These are phyloP conservation scores for Exaiptasia diaphana DNA, from an alignment of 64 coral and sea anemone species.

Conservation along the genomic window DNA sequence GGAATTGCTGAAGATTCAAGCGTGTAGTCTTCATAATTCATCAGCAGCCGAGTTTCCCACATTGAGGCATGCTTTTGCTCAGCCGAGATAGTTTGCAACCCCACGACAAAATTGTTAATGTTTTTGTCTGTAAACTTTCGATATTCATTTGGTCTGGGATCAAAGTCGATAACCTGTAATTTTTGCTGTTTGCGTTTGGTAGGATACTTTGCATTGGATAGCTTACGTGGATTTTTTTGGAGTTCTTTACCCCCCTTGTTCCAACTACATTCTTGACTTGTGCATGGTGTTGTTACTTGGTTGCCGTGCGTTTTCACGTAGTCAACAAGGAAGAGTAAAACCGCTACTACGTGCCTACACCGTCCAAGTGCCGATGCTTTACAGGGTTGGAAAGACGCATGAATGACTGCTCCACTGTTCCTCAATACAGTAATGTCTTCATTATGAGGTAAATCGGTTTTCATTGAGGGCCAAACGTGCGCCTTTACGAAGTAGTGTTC, in stretches of 20 bases:
- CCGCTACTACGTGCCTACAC: constrained; percentile 60
- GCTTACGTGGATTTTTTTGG: constrained; percentile 36
- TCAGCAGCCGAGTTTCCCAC: constrained; percentile 46
- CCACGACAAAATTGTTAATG: constrained; percentile 22
- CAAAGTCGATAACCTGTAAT: constrained; percentile 43
- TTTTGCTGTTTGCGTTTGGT: constrained; percentile 27
- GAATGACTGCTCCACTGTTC: constrained; percentile 59
- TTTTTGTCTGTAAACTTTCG: constrained; percentile 8
- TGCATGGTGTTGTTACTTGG: constrained; percentile 36
- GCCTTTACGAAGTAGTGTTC: constrained; percentile 48
- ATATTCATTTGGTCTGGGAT: constrained; percentile 34
- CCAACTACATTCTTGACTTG: constrained; percentile 60
- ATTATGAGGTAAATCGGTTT: constrained; percentile 33
- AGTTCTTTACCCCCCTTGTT: constrained; percentile 63
- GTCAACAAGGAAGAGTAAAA: constrained; percentile 28
- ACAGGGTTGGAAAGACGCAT: constrained; percentile 56
- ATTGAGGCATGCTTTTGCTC: constrained; percentile 15
- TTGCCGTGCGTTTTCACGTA: constrained; percentile 23
- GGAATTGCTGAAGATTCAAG: neutral
- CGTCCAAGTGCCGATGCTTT: constrained; percentile 32
- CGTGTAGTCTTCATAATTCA: constrained; percentile 32
- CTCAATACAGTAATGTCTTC: constrained; percentile 15
- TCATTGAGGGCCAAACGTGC: constrained; percentile 56
- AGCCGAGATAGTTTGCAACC: constrained; percentile 11
- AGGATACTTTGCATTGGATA: constrained; percentile 34